Conservation (phyloP, 92 coral and sea anemone genomes). For the Pocillopora grandis region DNA sequence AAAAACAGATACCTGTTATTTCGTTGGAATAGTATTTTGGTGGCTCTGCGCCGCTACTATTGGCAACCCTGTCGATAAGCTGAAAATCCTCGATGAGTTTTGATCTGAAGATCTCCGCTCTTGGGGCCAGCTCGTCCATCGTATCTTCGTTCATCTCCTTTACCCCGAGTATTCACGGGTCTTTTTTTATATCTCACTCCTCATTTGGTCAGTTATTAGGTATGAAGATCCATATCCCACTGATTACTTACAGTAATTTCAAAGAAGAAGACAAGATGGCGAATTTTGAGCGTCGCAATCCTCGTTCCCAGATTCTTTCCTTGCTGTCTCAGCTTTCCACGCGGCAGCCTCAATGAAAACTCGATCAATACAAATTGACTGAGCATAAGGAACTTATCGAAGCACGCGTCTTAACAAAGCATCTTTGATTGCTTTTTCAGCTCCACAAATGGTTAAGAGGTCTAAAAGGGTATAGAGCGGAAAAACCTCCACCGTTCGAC, state of each 20-base stretch:
- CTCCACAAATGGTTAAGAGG: too few relatives aligned
- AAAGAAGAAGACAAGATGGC: background rate
- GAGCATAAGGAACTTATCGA: too few relatives aligned
- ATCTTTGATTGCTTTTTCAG: too few relatives aligned
- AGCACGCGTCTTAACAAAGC: too few relatives aligned
- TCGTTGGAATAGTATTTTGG: conserved; percentile 94
- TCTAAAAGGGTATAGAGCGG: too few relatives aligned
- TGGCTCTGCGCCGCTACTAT: conserved; percentile 73
- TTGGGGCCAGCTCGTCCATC: conserved; percentile 84
- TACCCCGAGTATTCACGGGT: background rate
- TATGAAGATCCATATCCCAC: background rate
- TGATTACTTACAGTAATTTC: conserved; percentile 17
- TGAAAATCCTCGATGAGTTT: conserved; percentile 97
- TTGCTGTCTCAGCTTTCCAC: too few relatives aligned
- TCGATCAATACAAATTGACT: too few relatives aligned
- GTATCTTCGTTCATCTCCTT: conserved; percentile 73
- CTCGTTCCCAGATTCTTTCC: too few relatives aligned
- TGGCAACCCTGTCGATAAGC: conserved; percentile 84
- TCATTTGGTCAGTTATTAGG: background rate
- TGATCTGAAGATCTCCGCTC: conserved; percentile 97
- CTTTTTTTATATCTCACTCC: background rate
- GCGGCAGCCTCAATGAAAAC: too few relatives aligned
- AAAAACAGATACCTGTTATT: conserved; percentile 64
- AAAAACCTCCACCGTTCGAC: too few relatives aligned
- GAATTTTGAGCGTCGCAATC: background rate